Evolutionary conservation across 2,113 vertebrate genomes (phyloP), one percentile per base, ranked within the genome.

Genomic region (Symphodus melops): DNA sequence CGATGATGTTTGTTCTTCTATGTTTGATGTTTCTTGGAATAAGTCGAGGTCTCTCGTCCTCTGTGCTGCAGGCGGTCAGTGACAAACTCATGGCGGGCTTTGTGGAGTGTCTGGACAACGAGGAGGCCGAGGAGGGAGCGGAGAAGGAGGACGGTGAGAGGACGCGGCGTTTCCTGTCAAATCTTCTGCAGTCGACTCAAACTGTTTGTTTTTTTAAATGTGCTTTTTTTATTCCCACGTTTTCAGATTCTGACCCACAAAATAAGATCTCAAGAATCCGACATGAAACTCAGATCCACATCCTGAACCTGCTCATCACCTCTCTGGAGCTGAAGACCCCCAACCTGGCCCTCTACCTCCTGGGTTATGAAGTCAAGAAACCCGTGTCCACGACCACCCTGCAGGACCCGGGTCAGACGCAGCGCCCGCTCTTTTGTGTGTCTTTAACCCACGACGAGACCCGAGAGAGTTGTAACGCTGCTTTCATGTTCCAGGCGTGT

Each of bases 41-140:
- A 33, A 33, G 28, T 33, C 28, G 1, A 33, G 39, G 39, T 41
- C 9, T 58, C 25, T 59, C 56, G 11, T 25, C 57, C 10, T 74
- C 13, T 46, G 68, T 70, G 60, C 69, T 49, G 60, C 75, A 99
- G 97, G 87, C 83, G 86, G 85, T 97, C 75, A 99, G 97, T 84
- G 94, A 98, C 66, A 98, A 96, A 85, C 92, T 99, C 63, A 98
- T 99, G 97, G 95, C 96, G 68, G 98, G 98, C 8, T 99, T 99
- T 87, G 97, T 99, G 76, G 97, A 98, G 77, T 99, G 98, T 91
- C 91, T 99, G 88, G 97, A 98, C 84, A 97, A 93, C 63, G 98
- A 99, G 83, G 97, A 97, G 57, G 94, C 96, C 48, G 97, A 98
- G 86, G 97, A 99, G 82, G 92, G 95, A 88, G 77, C 94, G 20